Percentiles rank a stretch among this genome's conserved stretches.
phyloP scores from a whole-genome alignment of 30 jellyfish, hydroid and myxozoan species.

The Phacellophora camtschatica region DNA sequence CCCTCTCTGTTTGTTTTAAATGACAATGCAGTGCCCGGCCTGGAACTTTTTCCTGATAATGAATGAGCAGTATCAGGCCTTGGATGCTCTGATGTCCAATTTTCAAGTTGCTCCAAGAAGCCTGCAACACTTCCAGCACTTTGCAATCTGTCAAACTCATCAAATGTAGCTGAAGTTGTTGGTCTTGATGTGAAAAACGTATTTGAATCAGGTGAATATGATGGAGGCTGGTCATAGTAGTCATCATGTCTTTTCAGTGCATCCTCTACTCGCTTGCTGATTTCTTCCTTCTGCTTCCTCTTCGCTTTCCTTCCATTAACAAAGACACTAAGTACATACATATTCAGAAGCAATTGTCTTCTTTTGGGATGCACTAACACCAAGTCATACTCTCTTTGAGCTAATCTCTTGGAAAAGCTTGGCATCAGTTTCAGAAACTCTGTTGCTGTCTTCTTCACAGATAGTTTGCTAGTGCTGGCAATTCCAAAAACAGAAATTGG shows the following conservation, averaged over 20 bases:
- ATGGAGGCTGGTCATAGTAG: slow-evolving; percentile 26
- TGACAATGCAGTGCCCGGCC: slow-evolving; percentile 65
- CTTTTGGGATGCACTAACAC: slow-evolving; percentile 74
- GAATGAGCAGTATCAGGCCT: slow-evolving; percentile 42
- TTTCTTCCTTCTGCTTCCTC: slow-evolving; percentile 58
- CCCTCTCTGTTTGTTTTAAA: slow-evolving; percentile 50
- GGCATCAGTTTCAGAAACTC: slow-evolving; percentile 89
- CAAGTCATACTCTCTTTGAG: slow-evolving; percentile 87
- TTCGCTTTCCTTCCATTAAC: slow-evolving; percentile 60
- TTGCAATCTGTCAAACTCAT: slow-evolving; percentile 59
- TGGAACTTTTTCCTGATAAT: slow-evolving; percentile 52
- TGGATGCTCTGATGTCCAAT: slow-evolving; percentile 72
- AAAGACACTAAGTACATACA: slow-evolving; percentile 89
- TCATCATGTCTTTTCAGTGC: slow-evolving; percentile 72
- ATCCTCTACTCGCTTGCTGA: slow-evolving; percentile 49
- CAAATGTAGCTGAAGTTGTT: slow-evolving; percentile 67
- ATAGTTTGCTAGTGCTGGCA: slow-evolving; percentile 84
- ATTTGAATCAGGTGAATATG: slow-evolving; percentile 47
- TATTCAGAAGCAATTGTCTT: slow-evolving; percentile 80
- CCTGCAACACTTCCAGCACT: slow-evolving; percentile 76
- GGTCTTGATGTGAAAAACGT: slow-evolving; percentile 62
- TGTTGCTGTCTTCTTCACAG: slow-evolving; percentile 81
- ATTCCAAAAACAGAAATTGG: slow-evolving; percentile 90
- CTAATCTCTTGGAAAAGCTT: slow-evolving; percentile 70
- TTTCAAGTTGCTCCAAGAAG: slow-evolving; percentile 67